phyloP scores from a whole-genome alignment of 2,113 vertebrate genomes.

The Limanda limanda region DNA sequence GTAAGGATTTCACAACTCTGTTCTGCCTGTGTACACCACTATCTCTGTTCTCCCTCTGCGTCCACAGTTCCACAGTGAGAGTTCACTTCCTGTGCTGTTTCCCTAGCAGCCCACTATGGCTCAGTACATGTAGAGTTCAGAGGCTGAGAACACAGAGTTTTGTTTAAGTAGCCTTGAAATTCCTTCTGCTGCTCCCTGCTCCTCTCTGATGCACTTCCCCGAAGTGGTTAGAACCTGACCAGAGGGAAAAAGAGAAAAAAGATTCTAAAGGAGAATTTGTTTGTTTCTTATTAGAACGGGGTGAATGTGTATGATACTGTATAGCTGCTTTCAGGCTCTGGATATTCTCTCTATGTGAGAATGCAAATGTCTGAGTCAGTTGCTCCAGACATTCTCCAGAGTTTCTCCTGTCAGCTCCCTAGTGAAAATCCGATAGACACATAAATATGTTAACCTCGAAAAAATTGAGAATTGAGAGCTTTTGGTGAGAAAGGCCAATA shows the following conservation, averaged over 20 bases:
- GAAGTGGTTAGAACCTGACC: conserved; percentile 39
- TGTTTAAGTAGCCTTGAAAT: conserved; percentile 66
- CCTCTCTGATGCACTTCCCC: conserved; percentile 51
- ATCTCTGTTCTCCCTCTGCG: conserved; percentile 8
- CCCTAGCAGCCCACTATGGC: conserved; percentile 12
- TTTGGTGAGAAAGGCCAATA: too few relatives aligned
- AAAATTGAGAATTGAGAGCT: too few relatives aligned
- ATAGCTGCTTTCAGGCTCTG: too few relatives aligned
- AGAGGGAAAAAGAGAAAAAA: conserved; percentile 23
- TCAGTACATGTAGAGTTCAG: conserved; percentile 48
- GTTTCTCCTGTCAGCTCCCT: too few relatives aligned
- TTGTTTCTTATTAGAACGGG: conserved; percentile 6
- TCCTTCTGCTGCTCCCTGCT: conserved; percentile 60
- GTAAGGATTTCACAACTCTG: conserved; percentile 19
- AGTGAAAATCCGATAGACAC: too few relatives aligned
- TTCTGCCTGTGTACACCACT: conserved; percentile 3
- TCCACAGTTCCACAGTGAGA: conserved; percentile 37
- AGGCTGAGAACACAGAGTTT: conserved; percentile 52
- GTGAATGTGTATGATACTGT: too few relatives aligned
- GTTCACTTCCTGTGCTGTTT: conserved; percentile 38
- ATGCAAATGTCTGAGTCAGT: too few relatives aligned
- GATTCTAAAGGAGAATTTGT: conserved; percentile 50
- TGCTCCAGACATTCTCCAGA: too few relatives aligned
- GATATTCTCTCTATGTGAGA: too few relatives aligned
- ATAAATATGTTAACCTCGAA: too few relatives aligned